phyloP scores from a whole-genome alignment of 2,888 invertebrate genomes.

The Zonitis immaculata region DNA sequence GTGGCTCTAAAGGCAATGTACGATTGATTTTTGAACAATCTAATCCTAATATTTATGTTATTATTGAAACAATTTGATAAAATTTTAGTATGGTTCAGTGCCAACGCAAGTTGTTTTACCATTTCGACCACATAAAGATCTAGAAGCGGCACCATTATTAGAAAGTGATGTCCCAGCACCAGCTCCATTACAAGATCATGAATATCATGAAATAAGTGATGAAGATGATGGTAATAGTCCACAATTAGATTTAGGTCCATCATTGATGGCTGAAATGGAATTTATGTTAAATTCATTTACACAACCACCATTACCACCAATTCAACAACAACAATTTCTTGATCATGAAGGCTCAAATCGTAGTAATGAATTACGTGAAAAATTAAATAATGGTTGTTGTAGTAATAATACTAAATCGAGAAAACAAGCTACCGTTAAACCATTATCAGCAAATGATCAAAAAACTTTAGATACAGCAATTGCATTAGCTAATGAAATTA shows the following conservation, averaged over 20 bases:
- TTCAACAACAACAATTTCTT: slow-evolving; percentile 27
- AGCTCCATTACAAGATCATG: slow-evolving; percentile 56
- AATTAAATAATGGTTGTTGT: slow-evolving; percentile 34
- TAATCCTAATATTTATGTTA: neutral
- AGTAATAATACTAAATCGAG: slow-evolving; percentile 40
- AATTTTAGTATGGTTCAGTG: slow-evolving; percentile 63
- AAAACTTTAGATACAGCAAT: slow-evolving; percentile 89
- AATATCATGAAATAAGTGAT: slow-evolving; percentile 80
- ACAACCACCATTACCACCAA: slow-evolving; percentile 43
- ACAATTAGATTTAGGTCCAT: slow-evolving; percentile 76
- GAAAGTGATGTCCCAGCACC: slow-evolving; percentile 45
- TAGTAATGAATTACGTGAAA: slow-evolving; percentile 64
- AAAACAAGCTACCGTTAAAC: slow-evolving; percentile 66
- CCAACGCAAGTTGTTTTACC: slow-evolving; percentile 87
- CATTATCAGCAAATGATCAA: slow-evolving; percentile 89
- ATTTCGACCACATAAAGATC: slow-evolving; percentile 82
- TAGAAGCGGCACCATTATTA: slow-evolving; percentile 64
- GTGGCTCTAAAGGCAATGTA: slow-evolving; percentile 52
- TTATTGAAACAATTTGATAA: neutral
- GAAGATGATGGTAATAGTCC: slow-evolving; percentile 60
- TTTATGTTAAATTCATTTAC: slow-evolving; percentile 73
- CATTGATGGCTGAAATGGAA: slow-evolving; percentile 84
- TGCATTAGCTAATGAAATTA: slow-evolving; percentile 88
- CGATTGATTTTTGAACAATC: slow-evolving; percentile 20
- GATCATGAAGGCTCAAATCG: slow-evolving; percentile 56